phyloP scores from a whole-genome alignment of 1,140 invertebrate species.

The Pseudobourletiella spinata region DNA sequence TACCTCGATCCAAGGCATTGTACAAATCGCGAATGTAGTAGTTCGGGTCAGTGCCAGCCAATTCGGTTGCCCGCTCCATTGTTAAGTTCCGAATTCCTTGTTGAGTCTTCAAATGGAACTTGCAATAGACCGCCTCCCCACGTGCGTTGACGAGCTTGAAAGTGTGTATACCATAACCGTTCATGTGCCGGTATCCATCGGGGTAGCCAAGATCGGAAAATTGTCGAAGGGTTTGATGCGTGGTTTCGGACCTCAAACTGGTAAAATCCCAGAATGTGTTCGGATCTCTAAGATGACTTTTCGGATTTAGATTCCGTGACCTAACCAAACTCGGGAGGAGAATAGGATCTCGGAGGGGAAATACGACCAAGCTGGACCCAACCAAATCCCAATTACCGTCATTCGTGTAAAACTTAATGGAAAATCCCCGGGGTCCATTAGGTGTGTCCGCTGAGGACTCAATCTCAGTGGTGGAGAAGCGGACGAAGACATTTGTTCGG shows the following conservation, averaged over 20 bases:
- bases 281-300: slow-evolving; percentile 52
- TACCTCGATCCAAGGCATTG: slow-evolving; percentile 57
- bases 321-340: slow-evolving; percentile 44
- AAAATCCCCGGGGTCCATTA: slow-evolving; percentile 56
- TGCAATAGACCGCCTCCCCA: slow-evolving; percentile 50
- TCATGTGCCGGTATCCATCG: slow-evolving; percentile 51
- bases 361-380: slow-evolving; percentile 53
- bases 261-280: slow-evolving; percentile 52
- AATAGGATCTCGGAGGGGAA: slow-evolving; percentile 50
- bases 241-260: slow-evolving; percentile 46
- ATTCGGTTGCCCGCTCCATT: slow-evolving; percentile 49
- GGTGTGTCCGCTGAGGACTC: slow-evolving; percentile 13
- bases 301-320: slow-evolving; percentile 51
- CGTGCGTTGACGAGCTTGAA: slow-evolving; percentile 57
- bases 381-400: slow-evolving; percentile 52
- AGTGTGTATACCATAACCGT: slow-evolving; percentile 59
- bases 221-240: slow-evolving; percentile 46
- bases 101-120: slow-evolving; percentile 54
- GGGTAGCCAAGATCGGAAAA: slow-evolving; percentile 50
- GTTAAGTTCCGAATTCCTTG: slow-evolving; percentile 59
- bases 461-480: slow-evolving; percentile 14
- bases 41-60: slow-evolving; percentile 59
- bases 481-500: neutral
- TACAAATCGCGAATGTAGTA: slow-evolving; percentile 63
- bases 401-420: slow-evolving; percentile 66